Percentiles rank a stretch among this genome's conserved stretches.
These are phyloP conservation scores for Bryconaethiops microstoma DNA, from an alignment of 2,797 vertebrate genomes.

Conservation along the genomic window DNA sequence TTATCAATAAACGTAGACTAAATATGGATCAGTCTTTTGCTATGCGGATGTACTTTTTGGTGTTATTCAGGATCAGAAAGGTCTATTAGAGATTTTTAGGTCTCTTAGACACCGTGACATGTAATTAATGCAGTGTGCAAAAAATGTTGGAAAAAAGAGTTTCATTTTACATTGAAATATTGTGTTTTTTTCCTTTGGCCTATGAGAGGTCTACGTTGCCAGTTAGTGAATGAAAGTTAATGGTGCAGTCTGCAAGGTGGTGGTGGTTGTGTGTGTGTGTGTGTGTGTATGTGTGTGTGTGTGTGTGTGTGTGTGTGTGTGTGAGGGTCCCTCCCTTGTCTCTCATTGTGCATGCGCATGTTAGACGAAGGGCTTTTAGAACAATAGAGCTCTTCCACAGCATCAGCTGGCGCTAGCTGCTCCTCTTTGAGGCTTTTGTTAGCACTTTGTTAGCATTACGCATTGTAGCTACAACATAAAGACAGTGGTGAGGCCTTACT, in stretches of 20 bases:
- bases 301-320: background rate
- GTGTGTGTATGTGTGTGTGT: background rate
- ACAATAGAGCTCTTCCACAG: constrained; percentile 72
- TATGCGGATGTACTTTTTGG: no score
- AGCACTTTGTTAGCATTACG: constrained; percentile 73
- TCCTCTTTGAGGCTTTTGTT: constrained; percentile 21
- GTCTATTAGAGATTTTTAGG: no score
- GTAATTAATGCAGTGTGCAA: no score
- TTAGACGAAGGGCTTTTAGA: constrained; percentile 65
- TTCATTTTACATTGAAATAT: no score
- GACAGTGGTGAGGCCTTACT: constrained; percentile 38
- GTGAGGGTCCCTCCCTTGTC: background rate
- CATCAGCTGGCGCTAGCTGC: constrained; percentile 64
- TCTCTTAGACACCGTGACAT: no score
- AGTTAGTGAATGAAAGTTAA: background rate
- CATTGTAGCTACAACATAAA: constrained; percentile 67
- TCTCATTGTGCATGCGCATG: constrained; percentile 64
- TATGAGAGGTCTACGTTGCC: background rate
- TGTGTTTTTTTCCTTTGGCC: no score
- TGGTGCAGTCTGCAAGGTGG: background rate
- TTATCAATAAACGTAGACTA: background rate
- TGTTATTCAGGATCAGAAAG: no score
- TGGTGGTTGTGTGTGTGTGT: background rate
- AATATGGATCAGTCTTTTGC: no score
- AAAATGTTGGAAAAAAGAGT: no score